phyloP scores from a whole-genome alignment of 2,113 vertebrate species.

The Columbina picui region DNA sequence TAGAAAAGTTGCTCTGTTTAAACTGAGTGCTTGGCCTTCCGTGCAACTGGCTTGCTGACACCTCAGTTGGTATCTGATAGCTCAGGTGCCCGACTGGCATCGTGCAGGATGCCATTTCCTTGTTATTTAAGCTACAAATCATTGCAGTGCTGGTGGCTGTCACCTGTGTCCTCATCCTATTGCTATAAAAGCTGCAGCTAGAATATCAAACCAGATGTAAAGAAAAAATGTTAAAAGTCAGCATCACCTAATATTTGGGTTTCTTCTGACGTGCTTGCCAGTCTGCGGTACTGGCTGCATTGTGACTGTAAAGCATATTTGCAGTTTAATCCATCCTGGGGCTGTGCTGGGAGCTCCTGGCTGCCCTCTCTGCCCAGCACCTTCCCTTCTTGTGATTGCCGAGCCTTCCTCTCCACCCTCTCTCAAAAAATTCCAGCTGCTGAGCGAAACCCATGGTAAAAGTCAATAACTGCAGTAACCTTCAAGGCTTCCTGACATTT shows the following conservation, averaged over 20 bases:
- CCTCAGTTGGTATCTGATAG: background rate
- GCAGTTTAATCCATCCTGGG: rapidly evolving
- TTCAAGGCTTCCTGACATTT: background rate
- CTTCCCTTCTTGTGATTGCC: rapidly evolving
- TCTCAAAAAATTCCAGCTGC: background rate
- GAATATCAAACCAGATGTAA: background rate
- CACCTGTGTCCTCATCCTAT: background rate
- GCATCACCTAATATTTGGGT: background rate
- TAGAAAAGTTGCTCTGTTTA: background rate
- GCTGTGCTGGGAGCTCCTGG: background rate
- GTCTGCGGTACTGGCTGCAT: background rate
- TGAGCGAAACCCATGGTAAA: background rate
- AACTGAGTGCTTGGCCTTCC: background rate
- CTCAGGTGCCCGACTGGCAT: background rate
- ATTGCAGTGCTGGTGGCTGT: background rate
- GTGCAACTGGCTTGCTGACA: background rate
- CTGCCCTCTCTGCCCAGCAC: background rate
- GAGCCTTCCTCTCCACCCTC: background rate
- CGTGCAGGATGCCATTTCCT: background rate
- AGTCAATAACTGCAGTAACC: background rate
- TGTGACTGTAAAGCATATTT: background rate
- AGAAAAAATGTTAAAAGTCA: background rate
- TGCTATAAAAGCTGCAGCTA: background rate
- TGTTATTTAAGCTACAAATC: background rate
- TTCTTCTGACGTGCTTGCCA: rapidly evolving